Base-by-base conservation (phyloP, 2,888 invertebrate species). In the Drosophila stalkeri region DNA sequence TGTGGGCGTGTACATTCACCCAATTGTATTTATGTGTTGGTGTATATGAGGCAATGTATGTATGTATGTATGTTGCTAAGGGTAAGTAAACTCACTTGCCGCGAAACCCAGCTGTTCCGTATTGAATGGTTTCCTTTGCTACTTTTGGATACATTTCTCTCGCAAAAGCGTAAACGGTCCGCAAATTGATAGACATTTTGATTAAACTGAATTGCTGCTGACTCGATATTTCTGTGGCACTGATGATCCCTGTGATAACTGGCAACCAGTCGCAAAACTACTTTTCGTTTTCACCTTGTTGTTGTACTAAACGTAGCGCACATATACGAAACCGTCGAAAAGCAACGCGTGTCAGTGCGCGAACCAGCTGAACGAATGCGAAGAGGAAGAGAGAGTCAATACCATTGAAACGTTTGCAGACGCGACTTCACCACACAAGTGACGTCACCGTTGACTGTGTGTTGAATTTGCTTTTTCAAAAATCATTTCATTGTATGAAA, bases 91-190 rank as follows among this genome's bases (percentile, higher is more conserved):
- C 92, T 88, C 78, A 92, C 91, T 95, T 96, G 89, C 96, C 96
- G 89, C 97, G 95, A 93, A 97, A 97, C 91, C 97, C 97, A 83
- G 97, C 97, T 72, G 97, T 97, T 83, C 97, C 97, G 94, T 97
- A 97, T 93, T 96, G 94, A 85, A 97, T 95, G 90, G 94, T 94
- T 79, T 94, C 94, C 86, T 95, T 95, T 63, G 94, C 93, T 55
- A 89, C 95, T 93, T 96, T 96, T 33, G 95, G 95, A 92, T 96
- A 96, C 95, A 96, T 95, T 94, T 96, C 95, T 93, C 96, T 94
- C 70, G 96, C 96, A 94, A 96, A 96, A 91, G 96, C 96, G 94
- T 96, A 96, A 86, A 96, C 88, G 54, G 92, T 92, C 71, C 92
- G 83, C 61, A 92, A 81, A 72, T 92, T 92, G 52, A 92, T 92